These are phyloP conservation scores for Hypena proboscidalis DNA, from an alignment of 2,888 invertebrate genomes.

Conservation along the genomic window DNA sequence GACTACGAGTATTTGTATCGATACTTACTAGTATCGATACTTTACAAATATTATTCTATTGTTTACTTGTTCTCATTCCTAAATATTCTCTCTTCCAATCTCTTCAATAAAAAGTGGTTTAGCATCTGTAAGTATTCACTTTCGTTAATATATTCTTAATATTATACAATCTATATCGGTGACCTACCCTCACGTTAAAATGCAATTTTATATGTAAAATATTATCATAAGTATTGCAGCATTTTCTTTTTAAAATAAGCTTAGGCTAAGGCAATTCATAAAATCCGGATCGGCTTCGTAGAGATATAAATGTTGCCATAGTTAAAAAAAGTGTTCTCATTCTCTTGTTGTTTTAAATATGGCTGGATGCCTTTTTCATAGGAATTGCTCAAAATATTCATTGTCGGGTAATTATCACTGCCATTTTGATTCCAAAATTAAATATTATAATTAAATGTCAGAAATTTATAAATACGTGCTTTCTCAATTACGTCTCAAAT, in stretches of 20 bases:
- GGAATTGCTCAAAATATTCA: slow-evolving; percentile 33
- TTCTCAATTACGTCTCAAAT: not conserved
- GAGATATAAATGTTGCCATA: slow-evolving; percentile 77
- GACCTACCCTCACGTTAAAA: slow-evolving; percentile 36
- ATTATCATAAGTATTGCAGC: slow-evolving; percentile 56
- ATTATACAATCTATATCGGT: slow-evolving; percentile 17
- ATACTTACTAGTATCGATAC: not conserved
- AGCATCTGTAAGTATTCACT: slow-evolving; percentile 7
- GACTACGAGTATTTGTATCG: not conserved
- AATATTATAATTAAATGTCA: not conserved
- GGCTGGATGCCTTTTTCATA: slow-evolving; percentile 34
- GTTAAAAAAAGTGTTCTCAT: slow-evolving; percentile 65
- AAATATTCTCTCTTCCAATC: no score
- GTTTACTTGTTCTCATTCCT: no score
- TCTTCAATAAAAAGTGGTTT: no score
- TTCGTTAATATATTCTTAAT: slow-evolving; percentile 16
- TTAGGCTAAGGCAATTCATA: slow-evolving; percentile 68
- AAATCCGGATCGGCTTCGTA: slow-evolving; percentile 56
- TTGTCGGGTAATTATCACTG: slow-evolving; percentile 27
- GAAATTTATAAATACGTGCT: not conserved
- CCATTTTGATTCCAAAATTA: slow-evolving; percentile 22
- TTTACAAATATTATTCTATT: not conserved
- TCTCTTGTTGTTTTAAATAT: slow-evolving; percentile 39
- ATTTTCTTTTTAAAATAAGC: slow-evolving; percentile 61
- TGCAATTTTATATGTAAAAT: slow-evolving; percentile 60